Base-by-base conservation (phyloP, 30 jellyfish, hydroid and myxozoan species). In the Rhopilema esculentum region DNA sequence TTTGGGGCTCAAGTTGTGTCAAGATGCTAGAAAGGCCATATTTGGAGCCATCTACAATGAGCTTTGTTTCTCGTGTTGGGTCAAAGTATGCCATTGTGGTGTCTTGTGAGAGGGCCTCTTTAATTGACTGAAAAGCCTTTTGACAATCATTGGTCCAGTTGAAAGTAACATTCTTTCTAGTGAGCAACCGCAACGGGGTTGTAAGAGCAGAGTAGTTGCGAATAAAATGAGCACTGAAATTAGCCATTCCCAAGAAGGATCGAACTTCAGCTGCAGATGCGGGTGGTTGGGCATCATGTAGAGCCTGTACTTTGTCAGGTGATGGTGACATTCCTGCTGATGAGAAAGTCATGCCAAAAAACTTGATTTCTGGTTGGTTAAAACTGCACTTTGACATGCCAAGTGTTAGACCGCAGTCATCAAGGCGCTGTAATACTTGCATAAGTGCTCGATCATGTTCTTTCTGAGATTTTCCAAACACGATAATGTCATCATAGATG, bases 251-350 rank as follows among this genome's bases (percentile, higher is more conserved):
- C 22, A 84, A 61, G 49, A 91, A 91, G 20, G 86, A 75, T 8
- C 79, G 33, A 25, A 91, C 72, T 63, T 75, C 97, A 24, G 70
- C 96, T 72, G 67, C 85, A 82, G 23, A 1, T 27, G 21, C 25
- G 17, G 97, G 97, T 40, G 72, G 66, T 29, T 77, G 79, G 23
- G 89, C 92, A 0, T 67, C 81, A 15, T 65, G 30, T 0, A 76
- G 77, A 9, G 96, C 96, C 50, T 82, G 33, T 4, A 91, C 80
- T 66, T 84, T 91, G 27, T 67, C 80, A 75, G 97, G 96, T 48
- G 85, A 88, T 26, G 95, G 95, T 31, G 32, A 26, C 27, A 91
- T 80, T 24, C 96, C 97, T 49, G 79, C 92, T 27, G 33, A 29
- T 32, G 84, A 21, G 64, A 91, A 26, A 49, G 63, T 75, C 67